Evolutionary conservation across 2,113 vertebrate genomes (phyloP), one percentile per base, ranked within the genome.

Genomic region (Marcusenius ussheri): DNA sequence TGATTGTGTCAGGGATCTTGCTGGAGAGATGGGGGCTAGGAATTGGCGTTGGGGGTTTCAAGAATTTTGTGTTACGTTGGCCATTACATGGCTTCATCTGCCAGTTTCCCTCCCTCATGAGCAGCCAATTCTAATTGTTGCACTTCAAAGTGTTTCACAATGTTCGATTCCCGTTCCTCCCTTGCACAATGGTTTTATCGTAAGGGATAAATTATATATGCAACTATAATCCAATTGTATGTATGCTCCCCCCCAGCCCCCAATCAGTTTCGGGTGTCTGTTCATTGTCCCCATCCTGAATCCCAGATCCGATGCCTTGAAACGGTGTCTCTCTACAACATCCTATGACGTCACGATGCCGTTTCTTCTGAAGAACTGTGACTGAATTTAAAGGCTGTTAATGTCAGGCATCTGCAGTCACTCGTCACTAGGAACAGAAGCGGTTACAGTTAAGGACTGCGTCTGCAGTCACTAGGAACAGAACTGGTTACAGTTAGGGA

Each of bases 201-300:
- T 91, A 93, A 92, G 90, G 92, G 92, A 93, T 92, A 24, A 92
- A 94, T 93, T 95, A 95, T 94, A 96, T 96, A 96, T 96, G 95
- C 95, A 96, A 95, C 92, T 80, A 92, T 88, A 93, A 85, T 87
- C 92, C 91, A 93, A 92, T 89, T 90, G 90, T 84, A 39, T 91
- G 92, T 90, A 90, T 90, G 88, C 49, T 85, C 87, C 92, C 90
- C 83, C 56, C 85, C 85, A 50, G 42, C 45, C 83, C 83, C 39
- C 5, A 31, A 13, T 74, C 19, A 47, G 91, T 90, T 87, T 83
- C 9, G 89, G 88, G 87, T 50, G 0, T 50, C 88, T 58, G 58
- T 74, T 88, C 88, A 86, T 93, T 90, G 90, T 93, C 66, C 27
- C 70, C 27, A 27, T 83, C 11, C 84, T 88, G 8, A 91, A 89